A percentile compares a stretch with the other conserved stretches of the same genome.
Evolutionary conservation across 2,797 vertebrate species (phyloP).

Genomic region (Micrastur ruficollis): DNA sequence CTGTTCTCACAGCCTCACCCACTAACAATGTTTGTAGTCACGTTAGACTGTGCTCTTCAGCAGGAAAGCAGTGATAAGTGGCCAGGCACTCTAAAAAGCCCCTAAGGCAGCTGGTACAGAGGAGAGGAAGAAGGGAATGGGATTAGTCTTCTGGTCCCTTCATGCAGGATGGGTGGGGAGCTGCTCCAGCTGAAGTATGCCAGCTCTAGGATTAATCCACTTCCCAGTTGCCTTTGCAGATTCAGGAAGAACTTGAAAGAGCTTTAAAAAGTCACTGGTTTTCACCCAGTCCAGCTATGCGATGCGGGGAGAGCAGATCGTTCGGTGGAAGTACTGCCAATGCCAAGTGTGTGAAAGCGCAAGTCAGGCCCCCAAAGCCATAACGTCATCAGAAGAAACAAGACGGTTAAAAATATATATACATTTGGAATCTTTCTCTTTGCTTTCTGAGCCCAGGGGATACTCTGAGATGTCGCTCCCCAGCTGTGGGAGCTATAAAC

Average conservation of each 20-base stretch:
- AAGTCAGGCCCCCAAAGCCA: not conserved
- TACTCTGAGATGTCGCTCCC: not conserved
- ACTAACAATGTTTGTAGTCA: not conserved
- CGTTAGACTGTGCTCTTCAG: not conserved
- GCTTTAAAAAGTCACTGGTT: not conserved
- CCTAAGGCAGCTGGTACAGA: not conserved
- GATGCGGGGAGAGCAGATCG: not conserved
- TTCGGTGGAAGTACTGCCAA: not conserved
- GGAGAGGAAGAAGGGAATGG: not conserved
- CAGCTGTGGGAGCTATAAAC: not conserved
- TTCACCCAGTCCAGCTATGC: not conserved
- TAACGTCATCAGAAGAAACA: not conserved
- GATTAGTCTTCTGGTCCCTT: not conserved
- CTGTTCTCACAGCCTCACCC: constrained; percentile 21
- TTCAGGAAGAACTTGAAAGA: not conserved
- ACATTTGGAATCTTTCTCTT: not conserved
- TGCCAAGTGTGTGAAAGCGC: not conserved
- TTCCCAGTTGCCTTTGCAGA: not conserved
- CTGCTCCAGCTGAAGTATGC: not conserved
- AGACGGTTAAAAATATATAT: not conserved
- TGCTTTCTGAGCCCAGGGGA: not conserved
- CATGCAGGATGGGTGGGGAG: not conserved
- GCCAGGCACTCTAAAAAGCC: not conserved
- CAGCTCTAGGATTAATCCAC: not conserved
- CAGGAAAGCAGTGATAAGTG: not conserved